A percentile compares a stretch with the other conserved stretches of the same genome.
phyloP scores from a whole-genome alignment of 2,113 vertebrate species.

The Carollia perspicillata region DNA sequence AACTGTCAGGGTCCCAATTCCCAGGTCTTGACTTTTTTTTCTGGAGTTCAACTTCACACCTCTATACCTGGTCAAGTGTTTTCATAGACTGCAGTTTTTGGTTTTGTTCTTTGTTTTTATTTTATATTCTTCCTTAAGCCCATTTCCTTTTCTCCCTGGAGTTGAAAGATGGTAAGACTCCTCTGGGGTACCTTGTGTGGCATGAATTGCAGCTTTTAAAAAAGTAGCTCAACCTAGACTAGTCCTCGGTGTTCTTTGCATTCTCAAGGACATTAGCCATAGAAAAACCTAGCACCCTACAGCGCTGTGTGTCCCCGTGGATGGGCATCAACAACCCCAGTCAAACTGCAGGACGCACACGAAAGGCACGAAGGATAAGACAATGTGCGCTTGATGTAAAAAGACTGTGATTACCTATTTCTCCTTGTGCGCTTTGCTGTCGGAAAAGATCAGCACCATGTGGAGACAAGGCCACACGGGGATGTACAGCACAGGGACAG shows the following conservation, averaged over 20 bases:
- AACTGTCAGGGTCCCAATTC: neutral
- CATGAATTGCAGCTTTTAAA: neutral
- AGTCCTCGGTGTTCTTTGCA: neutral
- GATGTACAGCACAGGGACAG: neutral
- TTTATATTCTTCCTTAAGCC: neutral
- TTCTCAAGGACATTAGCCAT: neutral
- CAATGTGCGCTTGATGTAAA: neutral
- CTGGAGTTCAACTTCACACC: neutral
- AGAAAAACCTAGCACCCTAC: neutral
- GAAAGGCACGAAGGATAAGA: neutral
- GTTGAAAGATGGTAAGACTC: neutral
- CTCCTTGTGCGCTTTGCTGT: slow-evolving; percentile 32
- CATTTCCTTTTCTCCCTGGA: neutral
- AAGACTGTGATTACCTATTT: slow-evolving; percentile 46
- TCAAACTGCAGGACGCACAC: neutral
- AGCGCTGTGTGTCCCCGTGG: neutral
- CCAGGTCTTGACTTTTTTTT: neutral
- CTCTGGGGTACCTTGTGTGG: neutral
- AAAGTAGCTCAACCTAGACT: neutral
- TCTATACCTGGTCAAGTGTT: neutral
- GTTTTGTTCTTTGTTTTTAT: neutral
- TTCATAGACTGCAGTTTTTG: neutral
- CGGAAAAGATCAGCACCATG: slow-evolving; percentile 51
- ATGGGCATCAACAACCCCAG: neutral
- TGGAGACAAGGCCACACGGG: neutral